Evolutionary conservation across 2,113 vertebrate species (phyloP), one percentile per base, ranked within the genome.

Genomic region (Hydropotes inermis): DNA sequence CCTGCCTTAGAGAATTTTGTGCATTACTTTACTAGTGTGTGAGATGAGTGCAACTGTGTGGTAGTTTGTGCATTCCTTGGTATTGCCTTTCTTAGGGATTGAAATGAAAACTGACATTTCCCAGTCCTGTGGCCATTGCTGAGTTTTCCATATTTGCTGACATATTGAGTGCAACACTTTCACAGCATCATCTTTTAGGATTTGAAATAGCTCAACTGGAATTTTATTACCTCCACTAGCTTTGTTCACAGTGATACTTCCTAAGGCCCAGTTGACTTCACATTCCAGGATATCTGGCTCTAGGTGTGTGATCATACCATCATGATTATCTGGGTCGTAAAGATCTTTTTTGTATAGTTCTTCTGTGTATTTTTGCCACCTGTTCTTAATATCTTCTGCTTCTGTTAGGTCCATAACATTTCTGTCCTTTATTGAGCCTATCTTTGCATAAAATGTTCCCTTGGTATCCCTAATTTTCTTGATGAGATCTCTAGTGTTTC

Each of bases 21-120:
- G 33, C 7, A 19, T 67, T n/a, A 67, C 7, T 67, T 67, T 67
- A n/a, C 61, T n/a, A n/a, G 3, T 0, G 0, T 67, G 61, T 67
- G 33, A 67, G 7, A n/a, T 67, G 7, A 67, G 4, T n/a, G 16
- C 16, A n/a, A n/a, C 19, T 67, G 61, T n/a, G 33, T 8, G 5
- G 9, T 67, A 67, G 7, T 21, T 10, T n/a, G 33, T 19, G 33
- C 16, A n/a, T 67, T 67, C 7, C 19, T 1, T 67, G 16, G 33
- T 33, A 67, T 19, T 67, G 16, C 16, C 16, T 67, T 67, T 67
- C 33, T 67, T 67, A 19, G 33, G 1, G 33, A 67, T 10, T n/a
- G 64, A 16, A 10, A 67, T 10, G 64, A 21, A 67, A 67, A 36
- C 33, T n/a, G 64, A 67, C 64, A 15, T 67, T 19, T 67, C 10